Conservation (phyloP, 2,888 invertebrate genomes). For the Halocaridina rubra region DNA sequence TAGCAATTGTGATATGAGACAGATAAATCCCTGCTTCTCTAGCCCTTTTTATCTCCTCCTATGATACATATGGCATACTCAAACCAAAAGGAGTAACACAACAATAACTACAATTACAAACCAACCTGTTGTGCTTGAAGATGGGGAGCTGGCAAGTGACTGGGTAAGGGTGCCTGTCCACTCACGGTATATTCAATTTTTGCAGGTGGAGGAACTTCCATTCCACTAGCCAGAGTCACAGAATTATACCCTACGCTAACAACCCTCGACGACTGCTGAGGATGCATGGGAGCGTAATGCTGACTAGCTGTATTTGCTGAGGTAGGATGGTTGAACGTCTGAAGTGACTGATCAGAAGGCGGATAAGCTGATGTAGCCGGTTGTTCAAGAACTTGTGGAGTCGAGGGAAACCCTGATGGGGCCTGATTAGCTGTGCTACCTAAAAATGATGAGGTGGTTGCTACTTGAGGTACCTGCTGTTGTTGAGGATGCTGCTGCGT, state of each 20-base stretch:
- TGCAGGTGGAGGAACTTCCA: slow-evolving; percentile 13
- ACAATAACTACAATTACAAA: no score
- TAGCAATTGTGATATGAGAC: no score
- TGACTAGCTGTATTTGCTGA: slow-evolving; percentile 20
- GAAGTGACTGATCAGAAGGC: slow-evolving; percentile 23
- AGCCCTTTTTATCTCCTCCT: no score
- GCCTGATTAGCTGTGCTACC: slow-evolving; percentile 26
- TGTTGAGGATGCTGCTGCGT: slow-evolving; percentile 43
- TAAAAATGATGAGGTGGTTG: slow-evolving; percentile 17
- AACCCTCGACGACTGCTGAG: slow-evolving; percentile 33
- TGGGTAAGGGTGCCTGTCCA: slow-evolving; percentile 6
- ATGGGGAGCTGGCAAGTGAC: not conserved
- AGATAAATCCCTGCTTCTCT: no score
- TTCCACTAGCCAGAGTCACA: not conserved
- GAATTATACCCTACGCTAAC: slow-evolving; percentile 31
- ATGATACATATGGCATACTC: no score
- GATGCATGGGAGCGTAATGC: slow-evolving; percentile 28
- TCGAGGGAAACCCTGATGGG: slow-evolving; percentile 34
- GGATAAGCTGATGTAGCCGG: slow-evolving; percentile 29
- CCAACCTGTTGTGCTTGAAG: slow-evolving; percentile 33
- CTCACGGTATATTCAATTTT: slow-evolving; percentile 26
- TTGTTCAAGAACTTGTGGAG: slow-evolving; percentile 23
- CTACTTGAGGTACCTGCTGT: slow-evolving; percentile 16
- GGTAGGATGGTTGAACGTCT: slow-evolving; percentile 9
- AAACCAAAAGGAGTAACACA: no score